Evolutionary conservation across 2,113 vertebrate genomes (phyloP).

Genomic region (Oreotrochilus melanogaster): DNA sequence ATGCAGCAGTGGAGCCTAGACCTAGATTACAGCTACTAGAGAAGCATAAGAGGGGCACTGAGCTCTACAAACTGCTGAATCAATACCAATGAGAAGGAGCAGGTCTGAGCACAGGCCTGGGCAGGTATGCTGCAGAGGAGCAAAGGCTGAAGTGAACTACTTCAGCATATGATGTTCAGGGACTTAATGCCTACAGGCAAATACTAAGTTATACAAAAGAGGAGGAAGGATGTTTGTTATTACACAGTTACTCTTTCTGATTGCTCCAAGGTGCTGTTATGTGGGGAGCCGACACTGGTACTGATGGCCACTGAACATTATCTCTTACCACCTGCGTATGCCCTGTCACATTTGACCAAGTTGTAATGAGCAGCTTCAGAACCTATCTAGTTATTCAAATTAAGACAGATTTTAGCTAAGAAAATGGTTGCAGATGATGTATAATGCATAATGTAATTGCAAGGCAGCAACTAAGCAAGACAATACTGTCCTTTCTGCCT

Average conservation of each 20-base stretch:
- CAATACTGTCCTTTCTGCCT: background rate
- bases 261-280: background rate
- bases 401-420: background rate
- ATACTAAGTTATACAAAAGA: background rate
- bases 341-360: background rate
- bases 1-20: background rate
- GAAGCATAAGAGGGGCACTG: accelerated
- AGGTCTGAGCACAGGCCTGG: background rate
- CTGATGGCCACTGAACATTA: background rate
- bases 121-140: background rate
- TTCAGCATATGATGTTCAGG: background rate
- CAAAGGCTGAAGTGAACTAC: background rate
- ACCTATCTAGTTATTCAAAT: background rate
- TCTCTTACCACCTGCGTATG: background rate
- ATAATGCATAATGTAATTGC: background rate
- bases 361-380: background rate
- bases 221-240: background rate
- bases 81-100: background rate
- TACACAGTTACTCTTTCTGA: background rate
- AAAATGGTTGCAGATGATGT: background rate
- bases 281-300: background rate
- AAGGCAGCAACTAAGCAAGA: background rate
- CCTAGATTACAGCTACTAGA: background rate
- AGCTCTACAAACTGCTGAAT: background rate
- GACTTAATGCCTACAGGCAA: conserved; percentile 14